Conservation (phyloP, 2,888 invertebrate species). For the Drosophila vallismaia region DNA sequence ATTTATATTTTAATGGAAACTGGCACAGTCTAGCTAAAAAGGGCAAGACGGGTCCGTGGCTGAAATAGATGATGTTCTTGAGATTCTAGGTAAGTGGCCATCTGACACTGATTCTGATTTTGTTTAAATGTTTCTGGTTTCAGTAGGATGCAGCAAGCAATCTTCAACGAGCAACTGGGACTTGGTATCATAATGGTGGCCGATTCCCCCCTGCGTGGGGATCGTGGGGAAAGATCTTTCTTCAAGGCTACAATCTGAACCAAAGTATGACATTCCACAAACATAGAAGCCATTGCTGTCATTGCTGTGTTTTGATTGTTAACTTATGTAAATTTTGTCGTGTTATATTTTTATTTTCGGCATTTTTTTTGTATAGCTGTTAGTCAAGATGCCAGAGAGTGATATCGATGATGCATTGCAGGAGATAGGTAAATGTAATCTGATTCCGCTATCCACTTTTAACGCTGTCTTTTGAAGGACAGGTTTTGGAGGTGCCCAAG, state of each 20-base stretch:
- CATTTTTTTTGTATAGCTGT: too few relatives aligned
- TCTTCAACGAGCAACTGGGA: slow-evolving; percentile 27
- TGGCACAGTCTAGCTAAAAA: not conserved
- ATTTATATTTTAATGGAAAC: not conserved
- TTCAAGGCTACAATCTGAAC: not conserved
- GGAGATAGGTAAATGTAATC: slow-evolving; percentile 10
- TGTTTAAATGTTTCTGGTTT: slow-evolving; percentile 8
- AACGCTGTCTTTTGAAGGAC: not conserved
- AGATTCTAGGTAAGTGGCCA: slow-evolving; percentile 45
- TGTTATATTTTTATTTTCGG: not conserved
- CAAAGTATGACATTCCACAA: not conserved
- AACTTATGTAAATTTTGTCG: too few relatives aligned
- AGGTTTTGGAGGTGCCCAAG: slow-evolving; percentile 32
- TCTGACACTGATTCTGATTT: not conserved
- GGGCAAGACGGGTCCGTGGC: slow-evolving; percentile 2
- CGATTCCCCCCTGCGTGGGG: slow-evolving; percentile 7
- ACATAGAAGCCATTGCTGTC: too few relatives aligned
- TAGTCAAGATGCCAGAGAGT: not conserved
- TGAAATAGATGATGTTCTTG: slow-evolving; percentile 47
- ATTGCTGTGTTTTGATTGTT: not conserved
- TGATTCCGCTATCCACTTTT: not conserved
- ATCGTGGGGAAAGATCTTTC: too few relatives aligned
- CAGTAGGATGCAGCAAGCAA: slow-evolving; percentile 14
- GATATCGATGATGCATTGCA: slow-evolving; percentile 11
- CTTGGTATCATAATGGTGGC: slow-evolving; percentile 3